Base-by-base conservation (phyloP, 2,797 vertebrate species). In the Propithecus deckenii region DNA sequence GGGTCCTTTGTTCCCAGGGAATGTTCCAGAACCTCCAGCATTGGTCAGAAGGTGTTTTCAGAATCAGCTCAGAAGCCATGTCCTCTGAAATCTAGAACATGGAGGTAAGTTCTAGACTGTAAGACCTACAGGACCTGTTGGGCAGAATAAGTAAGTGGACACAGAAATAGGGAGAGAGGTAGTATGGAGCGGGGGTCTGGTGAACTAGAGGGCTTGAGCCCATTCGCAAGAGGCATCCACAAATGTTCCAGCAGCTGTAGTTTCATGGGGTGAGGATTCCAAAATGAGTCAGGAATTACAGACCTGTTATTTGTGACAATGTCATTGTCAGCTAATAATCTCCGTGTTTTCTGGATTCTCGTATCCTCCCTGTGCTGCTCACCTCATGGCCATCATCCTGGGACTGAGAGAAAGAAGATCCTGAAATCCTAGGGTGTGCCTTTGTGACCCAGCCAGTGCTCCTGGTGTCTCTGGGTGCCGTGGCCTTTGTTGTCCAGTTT, bases 121-220 rank as follows among this genome's bases (percentile, higher is more conserved):
- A 28, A 32, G 17, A 52, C 28, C 50, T 41, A 28, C 11, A 32
- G 48, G 46, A 6, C 78, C 57, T 92, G 3, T 10, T 63, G n/a
- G 30, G n/a, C 65, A 63, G 35, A 86, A 7, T n/a, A 52, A 6
- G 52, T 61, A 50, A 86, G n/a, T 55, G 50, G 75, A 22, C 63
- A 55, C 32, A 63, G 78, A 69, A 59, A 65, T 28, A 38, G 10
- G 2, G 4, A 67, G 25, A 57, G 76, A 38, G 63, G 57, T 46
- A 3, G 11, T 25, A 52, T 17, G n/a, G 41, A 43, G 3, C 1
- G 0, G 23, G 30, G 7, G 8, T 5, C 14, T 69, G 61, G 52
- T 30, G 18, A 67, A 23, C 30, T 18, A 32, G 78, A 38, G 6
- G 12, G 18, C 17, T 46, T 38, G 43, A 41, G 18, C 30, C 43